Conservation (phyloP, 2,113 vertebrate species). For the Phaetusa simplex region DNA sequence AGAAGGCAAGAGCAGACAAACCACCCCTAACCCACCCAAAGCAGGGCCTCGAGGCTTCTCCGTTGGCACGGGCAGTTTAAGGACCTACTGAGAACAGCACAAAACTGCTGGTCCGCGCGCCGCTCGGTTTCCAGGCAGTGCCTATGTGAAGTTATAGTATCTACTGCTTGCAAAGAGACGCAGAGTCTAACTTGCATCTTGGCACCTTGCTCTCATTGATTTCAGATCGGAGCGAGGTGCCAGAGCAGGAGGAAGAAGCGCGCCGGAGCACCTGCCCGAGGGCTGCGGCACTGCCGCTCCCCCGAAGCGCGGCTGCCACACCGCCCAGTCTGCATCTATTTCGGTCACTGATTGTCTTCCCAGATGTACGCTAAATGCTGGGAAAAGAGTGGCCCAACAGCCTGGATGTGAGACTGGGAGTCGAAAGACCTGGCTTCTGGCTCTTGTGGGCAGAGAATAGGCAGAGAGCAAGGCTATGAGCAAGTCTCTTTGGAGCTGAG, state of each 20-base stretch:
- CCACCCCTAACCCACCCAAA: accelerated
- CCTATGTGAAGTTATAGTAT: neutral
- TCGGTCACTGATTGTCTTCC: neutral
- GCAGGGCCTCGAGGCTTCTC: accelerated
- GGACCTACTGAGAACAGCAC: neutral
- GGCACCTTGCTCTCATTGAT: conserved; percentile 47
- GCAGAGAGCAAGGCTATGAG: accelerated
- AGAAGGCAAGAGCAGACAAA: neutral
- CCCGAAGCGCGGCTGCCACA: neutral
- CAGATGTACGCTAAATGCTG: neutral
- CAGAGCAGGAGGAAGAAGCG: neutral
- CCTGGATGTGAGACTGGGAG: neutral
- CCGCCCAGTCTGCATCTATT: neutral
- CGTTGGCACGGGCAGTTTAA: accelerated
- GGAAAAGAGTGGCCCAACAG: neutral
- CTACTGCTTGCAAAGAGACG: conserved; percentile 18
- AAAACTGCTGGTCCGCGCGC: accelerated
- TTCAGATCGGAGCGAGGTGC: neutral
- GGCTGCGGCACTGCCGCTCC: neutral
- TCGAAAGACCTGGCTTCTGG: accelerated
- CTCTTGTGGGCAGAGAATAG: accelerated
- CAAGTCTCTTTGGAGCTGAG: neutral
- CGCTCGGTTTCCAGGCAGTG: neutral
- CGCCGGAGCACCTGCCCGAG: neutral
- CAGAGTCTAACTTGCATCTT: conserved; percentile 12